A percentile compares a stretch with the other conserved stretches of the same genome.
Conservation (phyloP, 1,140 invertebrate genomes). For the Alviniconcha marisindica region DNA sequence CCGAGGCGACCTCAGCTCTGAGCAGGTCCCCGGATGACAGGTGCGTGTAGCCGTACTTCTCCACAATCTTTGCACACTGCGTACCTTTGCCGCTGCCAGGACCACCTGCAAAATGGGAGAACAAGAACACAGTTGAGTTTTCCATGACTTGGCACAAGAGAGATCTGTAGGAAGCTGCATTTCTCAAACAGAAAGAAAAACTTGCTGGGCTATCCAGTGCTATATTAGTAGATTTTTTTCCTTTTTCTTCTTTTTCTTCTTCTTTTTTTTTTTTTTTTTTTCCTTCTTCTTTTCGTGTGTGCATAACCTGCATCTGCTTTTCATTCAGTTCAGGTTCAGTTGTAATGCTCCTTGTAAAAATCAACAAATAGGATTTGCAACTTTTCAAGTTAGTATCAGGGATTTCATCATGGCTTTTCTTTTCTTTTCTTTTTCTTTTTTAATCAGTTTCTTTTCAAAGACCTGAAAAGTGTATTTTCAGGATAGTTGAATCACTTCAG, state of each 20-base stretch:
- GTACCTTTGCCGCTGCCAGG: constrained; percentile 78
- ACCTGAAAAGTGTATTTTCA: too few relatives aligned
- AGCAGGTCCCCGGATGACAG: constrained; percentile 76
- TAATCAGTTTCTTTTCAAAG: not conserved
- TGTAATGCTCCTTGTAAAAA: too few relatives aligned
- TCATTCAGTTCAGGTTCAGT: too few relatives aligned
- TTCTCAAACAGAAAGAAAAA: not conserved
- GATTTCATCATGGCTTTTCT: too few relatives aligned
- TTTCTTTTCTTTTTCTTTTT: not conserved
- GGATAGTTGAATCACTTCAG: too few relatives aligned
- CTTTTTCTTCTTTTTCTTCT: too few relatives aligned
- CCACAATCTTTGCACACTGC: constrained; percentile 75
- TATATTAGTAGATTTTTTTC: not conserved
- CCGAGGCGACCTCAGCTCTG: constrained; percentile 75
- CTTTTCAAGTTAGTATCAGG: too few relatives aligned
- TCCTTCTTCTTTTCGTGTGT: too few relatives aligned
- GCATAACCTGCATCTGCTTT: too few relatives aligned
- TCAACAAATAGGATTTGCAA: too few relatives aligned
- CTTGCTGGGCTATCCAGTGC: not conserved
- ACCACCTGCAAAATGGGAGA: constrained; percentile 69
- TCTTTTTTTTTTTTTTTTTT: not conserved
- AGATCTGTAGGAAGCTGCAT: not conserved
- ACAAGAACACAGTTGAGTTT: not conserved
- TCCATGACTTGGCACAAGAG: not conserved
- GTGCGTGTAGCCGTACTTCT: constrained; percentile 76